These are phyloP conservation scores for Eurosta solidaginis DNA, from an alignment of 1,140 invertebrate genomes.

Conservation along the genomic window DNA sequence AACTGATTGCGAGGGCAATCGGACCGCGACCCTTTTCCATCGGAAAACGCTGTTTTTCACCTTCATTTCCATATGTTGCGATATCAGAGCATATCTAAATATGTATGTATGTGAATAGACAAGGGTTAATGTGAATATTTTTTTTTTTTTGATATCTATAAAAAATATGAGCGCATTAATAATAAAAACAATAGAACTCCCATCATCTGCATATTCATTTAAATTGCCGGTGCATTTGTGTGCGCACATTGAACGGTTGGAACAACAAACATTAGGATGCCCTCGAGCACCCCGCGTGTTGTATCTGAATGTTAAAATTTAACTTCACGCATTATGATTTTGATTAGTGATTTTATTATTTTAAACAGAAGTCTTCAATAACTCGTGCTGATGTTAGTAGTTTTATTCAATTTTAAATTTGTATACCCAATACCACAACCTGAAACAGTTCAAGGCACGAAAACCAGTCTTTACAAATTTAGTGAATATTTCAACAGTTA, in stretches of 20 bases:
- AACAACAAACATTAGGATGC: neutral
- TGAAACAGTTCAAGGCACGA: too few species aligned
- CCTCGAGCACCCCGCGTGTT: neutral
- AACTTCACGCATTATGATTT: constrained; percentile 34
- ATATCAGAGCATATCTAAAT: neutral
- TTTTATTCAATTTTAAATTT: neutral
- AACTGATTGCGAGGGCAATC: constrained; percentile 24
- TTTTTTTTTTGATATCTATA: neutral
- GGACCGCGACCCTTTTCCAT: constrained; percentile 9
- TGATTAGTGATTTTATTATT: constrained; percentile 30
- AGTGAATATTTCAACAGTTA: too few species aligned
- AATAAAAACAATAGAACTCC: constrained; percentile 15
- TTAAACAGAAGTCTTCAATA: neutral
- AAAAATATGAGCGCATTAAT: constrained; percentile 11
- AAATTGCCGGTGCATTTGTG: neutral
- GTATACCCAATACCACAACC: neutral
- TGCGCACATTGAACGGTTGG: neutral
- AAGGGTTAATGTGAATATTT: neutral
- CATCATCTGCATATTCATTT: constrained; percentile 30
- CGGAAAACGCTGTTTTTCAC: neutral
- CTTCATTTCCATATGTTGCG: neutral
- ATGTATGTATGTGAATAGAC: neutral
- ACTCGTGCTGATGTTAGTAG: neutral
- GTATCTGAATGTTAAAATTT: neutral
- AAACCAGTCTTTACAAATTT: too few species aligned